Conservation (phyloP, 2,113 vertebrate species). For the Sinocyclocheilus anshuiensis region DNA sequence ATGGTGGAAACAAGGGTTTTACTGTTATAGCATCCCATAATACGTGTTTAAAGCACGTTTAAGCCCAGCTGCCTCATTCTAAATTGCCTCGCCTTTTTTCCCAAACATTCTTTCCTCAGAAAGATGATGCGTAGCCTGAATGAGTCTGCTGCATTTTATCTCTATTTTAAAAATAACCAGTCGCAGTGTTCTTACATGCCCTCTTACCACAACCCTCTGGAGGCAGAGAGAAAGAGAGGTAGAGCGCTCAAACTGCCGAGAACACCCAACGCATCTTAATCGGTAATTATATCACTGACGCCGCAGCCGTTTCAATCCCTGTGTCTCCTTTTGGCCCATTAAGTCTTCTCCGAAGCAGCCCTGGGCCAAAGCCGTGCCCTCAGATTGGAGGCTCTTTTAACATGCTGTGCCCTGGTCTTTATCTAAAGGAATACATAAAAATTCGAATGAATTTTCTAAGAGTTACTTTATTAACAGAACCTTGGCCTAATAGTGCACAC, state of each 20-base stretch:
- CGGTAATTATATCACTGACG: background rate
- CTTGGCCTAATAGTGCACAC: too few relatives aligned
- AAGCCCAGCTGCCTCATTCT: background rate
- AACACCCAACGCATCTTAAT: background rate
- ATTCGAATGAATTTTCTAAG: background rate
- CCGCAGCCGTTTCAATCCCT: background rate
- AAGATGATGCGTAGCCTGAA: conserved; percentile 68
- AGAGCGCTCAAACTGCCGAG: background rate
- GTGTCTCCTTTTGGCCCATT: background rate
- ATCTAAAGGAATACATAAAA: background rate
- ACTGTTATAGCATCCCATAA: background rate
- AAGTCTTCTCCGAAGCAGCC: background rate
- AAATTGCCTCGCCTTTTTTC: conserved; percentile 39
- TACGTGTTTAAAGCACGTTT: background rate
- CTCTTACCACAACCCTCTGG: conserved; percentile 35
- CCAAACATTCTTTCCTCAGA: conserved; percentile 71
- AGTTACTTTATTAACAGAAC: background rate
- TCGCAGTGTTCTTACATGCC: conserved; percentile 57
- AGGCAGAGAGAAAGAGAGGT: background rate
- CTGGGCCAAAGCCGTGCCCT: background rate
- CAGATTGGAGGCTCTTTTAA: background rate
- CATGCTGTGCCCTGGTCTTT: background rate
- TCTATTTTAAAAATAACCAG: conserved; percentile 67
- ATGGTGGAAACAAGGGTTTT: background rate
- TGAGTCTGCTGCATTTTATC: conserved; percentile 53